Percentiles rank a stretch among this genome's conserved stretches.
Conservation (phyloP, 2,113 vertebrate genomes). For the Machaerirhynchus nigripectus region DNA sequence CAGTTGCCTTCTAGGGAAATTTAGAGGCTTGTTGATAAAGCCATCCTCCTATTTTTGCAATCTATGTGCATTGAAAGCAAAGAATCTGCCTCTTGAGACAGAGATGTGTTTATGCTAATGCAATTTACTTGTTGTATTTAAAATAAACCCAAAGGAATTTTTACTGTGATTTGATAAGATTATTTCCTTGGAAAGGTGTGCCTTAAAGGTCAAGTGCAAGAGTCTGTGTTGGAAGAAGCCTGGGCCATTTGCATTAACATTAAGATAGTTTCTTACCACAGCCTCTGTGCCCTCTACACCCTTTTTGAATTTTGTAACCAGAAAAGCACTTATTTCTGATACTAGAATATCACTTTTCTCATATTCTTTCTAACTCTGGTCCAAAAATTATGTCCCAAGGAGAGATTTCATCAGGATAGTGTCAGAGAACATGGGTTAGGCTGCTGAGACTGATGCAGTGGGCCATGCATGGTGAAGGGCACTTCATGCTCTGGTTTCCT, state of each 20-base stretch:
- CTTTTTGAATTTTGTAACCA: neutral
- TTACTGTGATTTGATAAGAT: neutral
- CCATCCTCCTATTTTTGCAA: neutral
- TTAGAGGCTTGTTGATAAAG: neutral
- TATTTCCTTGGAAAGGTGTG: neutral
- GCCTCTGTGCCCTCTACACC: neutral
- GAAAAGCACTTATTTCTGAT: neutral
- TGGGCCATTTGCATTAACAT: neutral
- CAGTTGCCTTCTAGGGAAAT: neutral
- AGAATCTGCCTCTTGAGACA: neutral
- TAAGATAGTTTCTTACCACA: neutral
- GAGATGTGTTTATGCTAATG: neutral
- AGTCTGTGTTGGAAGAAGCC: neutral
- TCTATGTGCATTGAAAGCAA: neutral
- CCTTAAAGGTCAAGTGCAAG: neutral
- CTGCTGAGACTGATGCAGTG: neutral
- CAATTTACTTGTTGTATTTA: neutral
- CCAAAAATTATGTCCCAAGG: neutral
- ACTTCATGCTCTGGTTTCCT: neutral
- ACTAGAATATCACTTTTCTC: neutral
- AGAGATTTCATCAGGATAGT: neutral
- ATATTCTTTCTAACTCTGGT: neutral
- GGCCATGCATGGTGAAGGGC: neutral
- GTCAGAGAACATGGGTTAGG: neutral
- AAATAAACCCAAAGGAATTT: neutral